Conservation (phyloP, 1,140 invertebrate genomes). For the Delia radicum region DNA sequence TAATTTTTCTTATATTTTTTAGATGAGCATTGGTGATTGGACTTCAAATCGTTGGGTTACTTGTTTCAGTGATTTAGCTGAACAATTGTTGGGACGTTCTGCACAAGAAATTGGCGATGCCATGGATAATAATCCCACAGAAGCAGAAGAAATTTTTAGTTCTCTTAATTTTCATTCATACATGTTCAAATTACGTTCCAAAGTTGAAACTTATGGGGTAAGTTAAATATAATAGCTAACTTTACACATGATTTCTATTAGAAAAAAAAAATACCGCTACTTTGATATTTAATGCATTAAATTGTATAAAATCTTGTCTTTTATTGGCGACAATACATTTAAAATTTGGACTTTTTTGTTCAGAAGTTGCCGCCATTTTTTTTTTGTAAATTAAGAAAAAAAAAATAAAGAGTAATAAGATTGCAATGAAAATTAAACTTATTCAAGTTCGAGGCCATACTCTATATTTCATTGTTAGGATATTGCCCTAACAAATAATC, state of each 20-base stretch:
- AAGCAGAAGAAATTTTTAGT: constrained; percentile 66
- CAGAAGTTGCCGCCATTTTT: too few relatives aligned
- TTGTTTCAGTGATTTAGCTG: constrained; percentile 84
- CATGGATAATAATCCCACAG: constrained; percentile 64
- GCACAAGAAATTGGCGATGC: constrained; percentile 76
- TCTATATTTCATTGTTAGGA: too few relatives aligned
- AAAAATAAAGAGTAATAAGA: too few relatives aligned
- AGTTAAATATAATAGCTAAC: too few relatives aligned
- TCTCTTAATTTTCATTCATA: constrained; percentile 77
- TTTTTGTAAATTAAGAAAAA: too few relatives aligned
- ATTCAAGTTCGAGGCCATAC: too few relatives aligned
- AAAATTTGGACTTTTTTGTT: too few relatives aligned
- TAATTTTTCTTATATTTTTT: not conserved
- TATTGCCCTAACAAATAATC: too few relatives aligned
- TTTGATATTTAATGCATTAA: not conserved
- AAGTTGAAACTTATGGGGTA: constrained; percentile 89
- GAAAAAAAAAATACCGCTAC: too few relatives aligned
- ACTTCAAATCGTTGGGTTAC: constrained; percentile 83
- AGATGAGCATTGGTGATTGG: constrained; percentile 80
- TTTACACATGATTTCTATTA: too few relatives aligned
- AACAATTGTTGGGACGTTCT: constrained; percentile 74
- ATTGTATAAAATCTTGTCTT: not conserved
- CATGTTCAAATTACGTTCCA: constrained; percentile 79
- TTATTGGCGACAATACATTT: too few relatives aligned
- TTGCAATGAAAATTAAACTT: too few relatives aligned